Evolutionary conservation across 1,140 invertebrate genomes (phyloP).

Genomic region (Matsumurasca onukii): DNA sequence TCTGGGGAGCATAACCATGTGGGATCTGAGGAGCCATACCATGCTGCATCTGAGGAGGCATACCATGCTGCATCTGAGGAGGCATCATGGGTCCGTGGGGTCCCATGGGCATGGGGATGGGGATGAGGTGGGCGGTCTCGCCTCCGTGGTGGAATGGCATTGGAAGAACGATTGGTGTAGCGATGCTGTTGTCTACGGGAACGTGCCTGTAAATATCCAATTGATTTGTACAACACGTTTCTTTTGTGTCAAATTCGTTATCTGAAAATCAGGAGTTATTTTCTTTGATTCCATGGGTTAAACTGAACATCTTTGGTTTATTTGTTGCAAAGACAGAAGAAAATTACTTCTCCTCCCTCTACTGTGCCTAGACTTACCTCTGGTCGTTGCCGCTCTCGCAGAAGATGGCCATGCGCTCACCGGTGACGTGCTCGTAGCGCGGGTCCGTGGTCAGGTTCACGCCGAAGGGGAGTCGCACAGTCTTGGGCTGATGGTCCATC

Average conservation of each 20-base stretch:
- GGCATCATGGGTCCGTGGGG: slow-evolving; percentile 24
- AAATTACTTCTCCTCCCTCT: too few species aligned
- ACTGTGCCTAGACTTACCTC: too few species aligned
- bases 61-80: slow-evolving; percentile 9
- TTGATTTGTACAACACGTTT: too few species aligned
- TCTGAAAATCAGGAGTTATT: too few species aligned
- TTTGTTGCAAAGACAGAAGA: not conserved
- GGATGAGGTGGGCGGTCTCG: slow-evolving; percentile 26
- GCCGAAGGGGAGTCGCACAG: slow-evolving; percentile 63
- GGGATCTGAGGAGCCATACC: not conserved
- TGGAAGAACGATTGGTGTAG: slow-evolving; percentile 25
- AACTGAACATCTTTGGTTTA: not conserved
- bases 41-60: not conserved
- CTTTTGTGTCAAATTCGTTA: too few species aligned
- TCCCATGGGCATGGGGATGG: slow-evolving; percentile 37
- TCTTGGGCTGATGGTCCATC: slow-evolving; percentile 71
- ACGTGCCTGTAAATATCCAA: slow-evolving; percentile 36
- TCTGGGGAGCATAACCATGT: not conserved
- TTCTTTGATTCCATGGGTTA: too few species aligned
- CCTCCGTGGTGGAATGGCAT: slow-evolving; percentile 26
- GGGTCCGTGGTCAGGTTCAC: slow-evolving; percentile 66
- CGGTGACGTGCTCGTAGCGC: slow-evolving; percentile 68
- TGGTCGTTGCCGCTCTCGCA: slow-evolving; percentile 66
- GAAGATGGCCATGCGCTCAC: slow-evolving; percentile 82
- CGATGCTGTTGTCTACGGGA: slow-evolving; percentile 33